These are phyloP conservation scores for Poicephalus meyeri DNA, from an alignment of 2,113 vertebrate genomes.

Conservation along the genomic window DNA sequence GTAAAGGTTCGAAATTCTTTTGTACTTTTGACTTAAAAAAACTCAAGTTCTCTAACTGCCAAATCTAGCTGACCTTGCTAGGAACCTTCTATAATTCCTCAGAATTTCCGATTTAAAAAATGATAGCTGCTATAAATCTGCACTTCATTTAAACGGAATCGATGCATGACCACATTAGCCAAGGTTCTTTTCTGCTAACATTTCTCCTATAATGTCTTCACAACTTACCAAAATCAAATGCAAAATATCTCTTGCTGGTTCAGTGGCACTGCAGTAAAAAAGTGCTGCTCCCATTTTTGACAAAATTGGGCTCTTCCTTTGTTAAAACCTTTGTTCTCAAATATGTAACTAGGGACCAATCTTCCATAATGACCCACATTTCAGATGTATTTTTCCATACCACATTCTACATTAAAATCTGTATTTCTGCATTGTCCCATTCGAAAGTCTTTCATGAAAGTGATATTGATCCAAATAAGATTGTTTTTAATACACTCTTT, in stretches of 20 bases:
- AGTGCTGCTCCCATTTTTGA: neutral
- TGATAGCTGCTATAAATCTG: neutral
- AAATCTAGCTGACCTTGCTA: neutral
- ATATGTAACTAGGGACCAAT: neutral
- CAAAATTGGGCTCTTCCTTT: neutral
- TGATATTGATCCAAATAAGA: neutral
- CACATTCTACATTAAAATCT: neutral
- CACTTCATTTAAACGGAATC: neutral
- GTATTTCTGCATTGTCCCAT: neutral
- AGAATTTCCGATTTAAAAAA: neutral
- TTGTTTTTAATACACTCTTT: neutral
- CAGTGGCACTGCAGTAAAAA: neutral
- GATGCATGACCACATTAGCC: neutral
- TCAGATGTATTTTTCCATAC: neutral
- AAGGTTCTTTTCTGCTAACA: neutral
- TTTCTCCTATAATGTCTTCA: neutral
- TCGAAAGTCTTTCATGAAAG: neutral
- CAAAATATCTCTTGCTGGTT: neutral
- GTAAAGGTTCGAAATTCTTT: neutral
- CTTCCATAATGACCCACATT: neutral
- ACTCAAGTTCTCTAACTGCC: neutral
- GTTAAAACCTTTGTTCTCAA: neutral
- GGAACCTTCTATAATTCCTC: neutral
- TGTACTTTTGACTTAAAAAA: neutral
- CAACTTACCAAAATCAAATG: neutral